Conservation (phyloP, 1,140 invertebrate species). For the Geopemphigus sp. region DNA sequence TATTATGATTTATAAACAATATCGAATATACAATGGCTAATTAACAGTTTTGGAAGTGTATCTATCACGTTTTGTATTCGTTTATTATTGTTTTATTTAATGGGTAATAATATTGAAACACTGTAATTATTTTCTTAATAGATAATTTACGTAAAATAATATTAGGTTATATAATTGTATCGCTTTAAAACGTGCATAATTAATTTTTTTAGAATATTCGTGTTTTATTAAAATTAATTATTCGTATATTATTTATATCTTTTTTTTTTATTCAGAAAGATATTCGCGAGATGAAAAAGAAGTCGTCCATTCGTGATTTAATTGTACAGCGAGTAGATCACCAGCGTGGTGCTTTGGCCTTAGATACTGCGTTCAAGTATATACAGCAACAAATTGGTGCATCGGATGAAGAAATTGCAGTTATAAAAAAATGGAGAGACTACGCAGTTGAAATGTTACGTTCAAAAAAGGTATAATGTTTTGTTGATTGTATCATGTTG, state of each 20-base stretch:
- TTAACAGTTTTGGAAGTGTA: too few relatives aligned
- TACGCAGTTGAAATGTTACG: slow-evolving; percentile 37
- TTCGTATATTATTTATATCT: not conserved
- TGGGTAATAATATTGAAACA: too few relatives aligned
- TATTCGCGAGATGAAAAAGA: not conserved
- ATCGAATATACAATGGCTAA: too few relatives aligned
- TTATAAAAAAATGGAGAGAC: slow-evolving; percentile 44
- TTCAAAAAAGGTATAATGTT: not conserved
- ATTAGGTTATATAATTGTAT: too few relatives aligned
- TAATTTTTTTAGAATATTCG: too few relatives aligned
- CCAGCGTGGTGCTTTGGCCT: slow-evolving; percentile 25
- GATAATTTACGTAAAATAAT: too few relatives aligned
- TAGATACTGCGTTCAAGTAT: slow-evolving; percentile 39
- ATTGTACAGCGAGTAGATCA: slow-evolving; percentile 26
- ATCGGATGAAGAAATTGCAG: slow-evolving; percentile 25
- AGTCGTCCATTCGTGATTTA: slow-evolving; percentile 5
- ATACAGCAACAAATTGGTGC: slow-evolving; percentile 44
- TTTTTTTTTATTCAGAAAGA: slow-evolving; percentile 1
- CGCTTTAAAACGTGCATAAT: too few relatives aligned
- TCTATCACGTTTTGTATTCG: too few relatives aligned
- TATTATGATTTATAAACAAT: too few relatives aligned
- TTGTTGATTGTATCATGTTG: not conserved
- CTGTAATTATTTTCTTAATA: too few relatives aligned
- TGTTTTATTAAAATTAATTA: not conserved
- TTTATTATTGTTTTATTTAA: too few relatives aligned